phyloP scores from a whole-genome alignment of 2,888 invertebrate genomes.

The Megalurothrips usitatus region DNA sequence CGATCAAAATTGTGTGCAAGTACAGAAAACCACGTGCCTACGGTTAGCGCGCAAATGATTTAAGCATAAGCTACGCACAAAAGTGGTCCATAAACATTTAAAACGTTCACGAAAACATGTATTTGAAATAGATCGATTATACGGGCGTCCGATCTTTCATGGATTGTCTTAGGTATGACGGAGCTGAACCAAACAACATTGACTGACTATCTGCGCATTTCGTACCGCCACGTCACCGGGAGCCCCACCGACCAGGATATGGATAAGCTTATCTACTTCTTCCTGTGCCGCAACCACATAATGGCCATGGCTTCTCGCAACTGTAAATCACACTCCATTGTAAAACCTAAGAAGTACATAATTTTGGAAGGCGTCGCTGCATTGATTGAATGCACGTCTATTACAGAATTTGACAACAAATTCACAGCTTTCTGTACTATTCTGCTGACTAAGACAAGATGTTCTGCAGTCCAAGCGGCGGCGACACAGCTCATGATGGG shows the following conservation, averaged over 20 bases:
- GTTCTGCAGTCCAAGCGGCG: not conserved
- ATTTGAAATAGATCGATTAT: too few species aligned
- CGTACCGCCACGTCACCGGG: not conserved
- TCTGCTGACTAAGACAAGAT: not conserved
- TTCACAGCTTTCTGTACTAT: not conserved
- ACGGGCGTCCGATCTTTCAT: too few species aligned
- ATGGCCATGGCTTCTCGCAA: not conserved
- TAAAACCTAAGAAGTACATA: not conserved
- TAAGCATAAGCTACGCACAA: too few species aligned
- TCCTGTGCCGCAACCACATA: not conserved
- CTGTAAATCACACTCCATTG: not conserved
- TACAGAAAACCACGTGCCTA: too few species aligned
- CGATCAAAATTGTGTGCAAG: too few species aligned
- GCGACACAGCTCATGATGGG: not conserved
- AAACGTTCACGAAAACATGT: too few species aligned
- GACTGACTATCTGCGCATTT: not conserved
- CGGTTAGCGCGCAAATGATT: too few species aligned
- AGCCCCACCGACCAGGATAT: not conserved
- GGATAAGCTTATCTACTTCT: not conserved
- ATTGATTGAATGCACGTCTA: not conserved
- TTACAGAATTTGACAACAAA: not conserved
- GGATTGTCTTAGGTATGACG: too few species aligned
- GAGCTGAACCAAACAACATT: too few species aligned
- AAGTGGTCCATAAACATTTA: too few species aligned
- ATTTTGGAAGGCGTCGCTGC: not conserved